These are phyloP conservation scores for Eugnorisma glareosa DNA, from an alignment of 2,888 invertebrate genomes.

Conservation along the genomic window DNA sequence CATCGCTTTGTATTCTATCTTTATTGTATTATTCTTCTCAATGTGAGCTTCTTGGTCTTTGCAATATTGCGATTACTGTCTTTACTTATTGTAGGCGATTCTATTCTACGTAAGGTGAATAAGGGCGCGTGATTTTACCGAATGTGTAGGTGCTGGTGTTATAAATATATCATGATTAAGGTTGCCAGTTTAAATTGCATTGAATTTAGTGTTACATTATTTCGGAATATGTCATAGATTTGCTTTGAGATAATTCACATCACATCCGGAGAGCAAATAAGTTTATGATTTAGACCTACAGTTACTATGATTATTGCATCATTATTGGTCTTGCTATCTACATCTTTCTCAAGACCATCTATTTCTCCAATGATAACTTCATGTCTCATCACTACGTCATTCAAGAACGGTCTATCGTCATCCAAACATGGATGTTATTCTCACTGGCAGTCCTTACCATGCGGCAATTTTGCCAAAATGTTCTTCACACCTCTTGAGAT, in stretches of 20 bases:
- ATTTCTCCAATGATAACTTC: neutral
- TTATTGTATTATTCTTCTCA: neutral
- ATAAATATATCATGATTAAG: constrained; percentile 36
- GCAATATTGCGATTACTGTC: neutral
- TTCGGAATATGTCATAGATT: constrained; percentile 24
- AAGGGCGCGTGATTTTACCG: constrained; percentile 66
- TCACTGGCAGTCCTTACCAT: neutral
- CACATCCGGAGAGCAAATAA: constrained; percentile 7
- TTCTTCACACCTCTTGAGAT: neutral
- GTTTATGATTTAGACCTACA: neutral
- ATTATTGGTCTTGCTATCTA: neutral
- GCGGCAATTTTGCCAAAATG: neutral
- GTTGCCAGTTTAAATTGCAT: constrained; percentile 11
- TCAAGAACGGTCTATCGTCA: neutral
- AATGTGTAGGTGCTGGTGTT: constrained; percentile 51
- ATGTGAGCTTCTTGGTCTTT: neutral
- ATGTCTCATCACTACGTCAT: neutral
- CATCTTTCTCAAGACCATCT: neutral
- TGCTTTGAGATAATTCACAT: constrained; percentile 8
- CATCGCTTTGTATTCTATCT: neutral
- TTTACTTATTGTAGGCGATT: constrained; percentile 53
- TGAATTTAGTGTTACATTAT: constrained; percentile 19
- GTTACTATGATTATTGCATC: neutral
- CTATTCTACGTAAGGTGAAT: constrained; percentile 62
- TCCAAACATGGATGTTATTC: neutral